phyloP scores from a whole-genome alignment of 2,113 vertebrate species.

The Sminthopsis crassicaudata region DNA sequence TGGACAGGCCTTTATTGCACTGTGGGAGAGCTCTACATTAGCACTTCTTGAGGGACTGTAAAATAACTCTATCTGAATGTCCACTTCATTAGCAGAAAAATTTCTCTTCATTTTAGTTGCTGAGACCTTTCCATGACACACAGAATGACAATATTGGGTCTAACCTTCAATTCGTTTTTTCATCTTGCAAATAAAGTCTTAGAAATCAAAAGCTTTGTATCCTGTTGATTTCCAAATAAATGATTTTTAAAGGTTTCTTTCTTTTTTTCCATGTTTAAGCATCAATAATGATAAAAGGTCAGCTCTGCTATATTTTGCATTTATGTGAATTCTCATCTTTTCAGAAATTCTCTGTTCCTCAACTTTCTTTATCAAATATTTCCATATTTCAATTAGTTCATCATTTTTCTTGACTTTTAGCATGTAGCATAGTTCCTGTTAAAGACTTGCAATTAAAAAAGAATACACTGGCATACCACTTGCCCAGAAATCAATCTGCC shows the following conservation, averaged over 20 bases:
- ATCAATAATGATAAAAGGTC: constrained; percentile 51
- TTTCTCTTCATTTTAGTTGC: background rate
- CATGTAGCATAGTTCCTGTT: background rate
- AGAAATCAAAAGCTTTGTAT: background rate
- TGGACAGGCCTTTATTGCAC: constrained; percentile 58
- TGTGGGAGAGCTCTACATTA: constrained; percentile 38
- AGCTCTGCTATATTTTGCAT: constrained; percentile 19
- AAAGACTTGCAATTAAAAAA: background rate
- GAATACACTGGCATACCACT: background rate
- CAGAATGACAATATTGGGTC: background rate
- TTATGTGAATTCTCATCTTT: background rate
- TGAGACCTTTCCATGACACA: constrained; percentile 56
- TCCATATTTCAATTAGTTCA: constrained; percentile 3
- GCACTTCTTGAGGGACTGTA: constrained; percentile 58
- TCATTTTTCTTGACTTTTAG: constrained; percentile 21
- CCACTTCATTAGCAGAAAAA: constrained; percentile 60
- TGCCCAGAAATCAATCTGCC: background rate
- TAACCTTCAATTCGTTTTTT: constrained; percentile 54
- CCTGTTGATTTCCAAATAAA: constrained; percentile 31
- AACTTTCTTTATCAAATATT: background rate
- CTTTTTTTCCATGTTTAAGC: constrained; percentile 23
- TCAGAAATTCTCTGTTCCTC: background rate
- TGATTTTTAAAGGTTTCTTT: constrained; percentile 36
- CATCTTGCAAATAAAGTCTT: constrained; percentile 27
- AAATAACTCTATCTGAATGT: constrained; percentile 31